A percentile compares a stretch with the other conserved stretches of the same genome.
Conservation (phyloP, 2,797 vertebrate genomes). For the Phrynocephalus forsythii region DNA sequence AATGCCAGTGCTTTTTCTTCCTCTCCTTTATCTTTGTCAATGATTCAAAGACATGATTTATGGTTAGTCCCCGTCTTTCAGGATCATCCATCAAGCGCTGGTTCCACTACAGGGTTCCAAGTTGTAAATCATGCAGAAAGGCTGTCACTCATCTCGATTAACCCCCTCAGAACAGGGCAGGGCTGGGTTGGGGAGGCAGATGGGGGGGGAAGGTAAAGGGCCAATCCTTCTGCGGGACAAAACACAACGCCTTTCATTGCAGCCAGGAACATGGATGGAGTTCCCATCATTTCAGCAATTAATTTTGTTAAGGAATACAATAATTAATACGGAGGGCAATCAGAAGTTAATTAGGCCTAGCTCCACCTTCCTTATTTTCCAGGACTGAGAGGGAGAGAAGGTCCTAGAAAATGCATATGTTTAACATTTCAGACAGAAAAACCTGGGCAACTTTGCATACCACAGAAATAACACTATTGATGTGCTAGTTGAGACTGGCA, state of each 20-base stretch:
- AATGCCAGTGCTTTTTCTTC: constrained; percentile 97
- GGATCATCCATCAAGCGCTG: constrained; percentile 98
- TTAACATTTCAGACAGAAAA: not conserved
- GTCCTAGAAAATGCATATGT: constrained; percentile 39
- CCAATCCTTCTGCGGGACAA: constrained; percentile 25
- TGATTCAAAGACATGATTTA: constrained; percentile 99
- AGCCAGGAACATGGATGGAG: constrained; percentile 50
- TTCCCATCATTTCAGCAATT: constrained; percentile 50
- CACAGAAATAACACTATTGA: not conserved
- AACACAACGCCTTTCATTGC: constrained; percentile 37
- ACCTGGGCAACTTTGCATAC: not conserved
- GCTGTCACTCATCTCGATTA: constrained; percentile 99
- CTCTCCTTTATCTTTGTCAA: constrained; percentile 99
- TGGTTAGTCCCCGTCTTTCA: constrained; percentile 99
- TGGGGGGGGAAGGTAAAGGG: not conserved
- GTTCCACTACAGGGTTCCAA: constrained; percentile 96
- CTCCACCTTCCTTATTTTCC: constrained; percentile 43
- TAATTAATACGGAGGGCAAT: constrained; percentile 58
- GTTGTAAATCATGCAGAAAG: constrained; percentile 99
- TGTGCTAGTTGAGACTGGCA: too few species aligned
- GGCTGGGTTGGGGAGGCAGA: constrained; percentile 34
- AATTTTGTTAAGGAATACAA: constrained; percentile 61
- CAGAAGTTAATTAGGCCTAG: constrained; percentile 40
- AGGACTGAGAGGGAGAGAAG: not conserved
- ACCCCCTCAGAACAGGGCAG: constrained; percentile 86